phyloP scores from a whole-genome alignment of 2,113 vertebrate genomes.

The Campylorhamphus procurvoides region DNA sequence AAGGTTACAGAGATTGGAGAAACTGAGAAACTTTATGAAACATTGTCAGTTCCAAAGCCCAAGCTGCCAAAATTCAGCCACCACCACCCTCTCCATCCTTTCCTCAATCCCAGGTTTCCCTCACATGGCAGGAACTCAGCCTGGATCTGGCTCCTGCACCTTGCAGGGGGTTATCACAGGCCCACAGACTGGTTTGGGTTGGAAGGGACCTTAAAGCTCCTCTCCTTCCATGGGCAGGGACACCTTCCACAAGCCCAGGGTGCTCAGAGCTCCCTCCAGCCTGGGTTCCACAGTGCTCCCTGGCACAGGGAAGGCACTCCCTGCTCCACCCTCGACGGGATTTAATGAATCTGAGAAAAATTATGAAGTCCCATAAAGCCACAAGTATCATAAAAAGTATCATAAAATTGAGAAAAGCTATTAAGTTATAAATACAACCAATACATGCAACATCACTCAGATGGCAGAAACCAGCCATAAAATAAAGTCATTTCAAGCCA shows the following conservation, averaged over 20 bases:
- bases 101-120: accelerated
- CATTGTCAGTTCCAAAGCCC: neutral
- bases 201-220: neutral
- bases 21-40: neutral
- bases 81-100: neutral
- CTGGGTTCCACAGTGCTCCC: neutral
- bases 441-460: slow-evolving; percentile 75
- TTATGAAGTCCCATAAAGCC: slow-evolving; percentile 79
- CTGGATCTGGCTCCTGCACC: neutral
- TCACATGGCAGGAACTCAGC: accelerated
- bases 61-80: neutral
- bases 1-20: neutral
- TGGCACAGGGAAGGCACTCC: neutral
- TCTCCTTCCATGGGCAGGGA: neutral
- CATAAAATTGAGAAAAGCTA: slow-evolving; percentile 80
- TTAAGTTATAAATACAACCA: slow-evolving; percentile 83
- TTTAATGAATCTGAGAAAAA: slow-evolving; percentile 77
- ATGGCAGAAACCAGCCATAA: slow-evolving; percentile 71
- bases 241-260: neutral
- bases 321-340: slow-evolving; percentile 63
- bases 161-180: accelerated
- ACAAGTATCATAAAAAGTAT: slow-evolving; percentile 77
- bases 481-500: slow-evolving; percentile 71
- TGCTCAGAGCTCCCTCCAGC: neutral
- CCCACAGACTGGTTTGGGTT: neutral